Percentiles rank a stretch among this genome's conserved stretches.
Evolutionary conservation across 2,113 vertebrate species (phyloP).

Genomic region (Alosa alosa): DNA sequence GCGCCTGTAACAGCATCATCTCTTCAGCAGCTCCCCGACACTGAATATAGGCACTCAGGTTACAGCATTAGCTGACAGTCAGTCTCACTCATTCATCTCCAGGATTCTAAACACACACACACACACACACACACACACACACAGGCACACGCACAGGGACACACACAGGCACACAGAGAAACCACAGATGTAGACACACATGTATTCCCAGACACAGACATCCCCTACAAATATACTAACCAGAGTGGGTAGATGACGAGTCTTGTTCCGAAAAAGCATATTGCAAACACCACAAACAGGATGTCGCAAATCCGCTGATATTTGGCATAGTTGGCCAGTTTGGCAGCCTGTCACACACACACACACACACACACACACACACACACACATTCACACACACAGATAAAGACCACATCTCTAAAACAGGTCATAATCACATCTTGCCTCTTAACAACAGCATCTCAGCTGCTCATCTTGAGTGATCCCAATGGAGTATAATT

Average conservation of each 20-base stretch:
- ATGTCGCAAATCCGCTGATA: constrained; percentile 88
- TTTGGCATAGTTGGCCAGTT: constrained; percentile 95
- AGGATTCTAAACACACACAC: neutral
- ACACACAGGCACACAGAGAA: neutral
- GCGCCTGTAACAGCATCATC: constrained; percentile 48
- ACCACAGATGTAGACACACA: neutral
- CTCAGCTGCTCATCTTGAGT: too few relatives aligned
- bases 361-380: constrained; percentile 26
- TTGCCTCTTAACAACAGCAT: too few relatives aligned
- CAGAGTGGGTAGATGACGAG: constrained; percentile 89
- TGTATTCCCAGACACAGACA: neutral
- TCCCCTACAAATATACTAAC: constrained; percentile 70
- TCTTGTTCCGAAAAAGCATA: constrained; percentile 85
- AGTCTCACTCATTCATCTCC: constrained; percentile 32
- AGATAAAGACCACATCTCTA: neutral
- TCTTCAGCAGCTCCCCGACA: constrained; percentile 61
- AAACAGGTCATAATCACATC: neutral
- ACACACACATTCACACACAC: constrained; percentile 27
- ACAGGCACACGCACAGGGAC: neutral
- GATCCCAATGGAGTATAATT: too few relatives aligned
- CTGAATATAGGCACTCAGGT: constrained; percentile 66
- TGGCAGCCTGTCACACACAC: constrained; percentile 79
- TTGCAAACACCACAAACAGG: constrained; percentile 86
- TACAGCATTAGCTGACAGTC: constrained; percentile 53
- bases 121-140: neutral